Percentiles rank a stretch among this genome's conserved stretches.
Evolutionary conservation across 1,140 invertebrate genomes (phyloP).

Genomic region (Thaumatotibia leucotreta): DNA sequence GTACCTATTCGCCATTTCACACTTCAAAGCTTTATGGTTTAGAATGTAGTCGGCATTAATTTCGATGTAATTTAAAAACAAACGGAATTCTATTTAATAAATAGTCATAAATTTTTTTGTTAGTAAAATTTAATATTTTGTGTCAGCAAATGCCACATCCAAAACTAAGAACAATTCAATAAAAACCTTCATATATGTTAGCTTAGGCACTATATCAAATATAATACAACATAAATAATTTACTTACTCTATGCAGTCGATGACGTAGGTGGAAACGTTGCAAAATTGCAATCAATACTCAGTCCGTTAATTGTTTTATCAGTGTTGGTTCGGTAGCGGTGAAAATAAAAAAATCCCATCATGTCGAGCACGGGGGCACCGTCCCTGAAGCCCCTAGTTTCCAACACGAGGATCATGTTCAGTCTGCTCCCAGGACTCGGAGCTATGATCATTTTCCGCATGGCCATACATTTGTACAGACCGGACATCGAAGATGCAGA

Average conservation of each 20-base stretch:
- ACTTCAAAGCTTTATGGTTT: too few species aligned
- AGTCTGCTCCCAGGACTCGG: conserved; percentile 79
- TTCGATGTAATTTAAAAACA: too few species aligned
- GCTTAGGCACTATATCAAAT: too few species aligned
- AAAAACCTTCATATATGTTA: too few species aligned
- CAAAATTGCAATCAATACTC: neutral
- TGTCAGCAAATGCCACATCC: too few species aligned
- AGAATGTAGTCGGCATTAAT: too few species aligned
- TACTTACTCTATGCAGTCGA: neutral
- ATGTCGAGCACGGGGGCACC: conserved; percentile 40
- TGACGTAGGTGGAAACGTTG: neutral
- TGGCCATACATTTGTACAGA: conserved; percentile 78
- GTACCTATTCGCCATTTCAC: too few species aligned
- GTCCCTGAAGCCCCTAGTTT: conserved; percentile 52
- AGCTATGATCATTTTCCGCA: conserved; percentile 79
- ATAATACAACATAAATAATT: neutral
- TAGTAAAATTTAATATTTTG: too few species aligned
- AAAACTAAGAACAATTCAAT: too few species aligned
- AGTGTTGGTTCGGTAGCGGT: conserved; percentile 18
- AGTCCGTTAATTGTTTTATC: conserved; percentile 21
- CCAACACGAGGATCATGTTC: conserved; percentile 78
- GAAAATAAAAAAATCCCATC: conserved; percentile 16
- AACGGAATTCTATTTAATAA: too few species aligned
- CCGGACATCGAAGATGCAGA: conserved; percentile 82
- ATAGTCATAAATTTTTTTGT: too few species aligned